Percentiles rank a stretch among this genome's conserved stretches.
Conservation (phyloP, 2,113 vertebrate species). For the Channa argus region DNA sequence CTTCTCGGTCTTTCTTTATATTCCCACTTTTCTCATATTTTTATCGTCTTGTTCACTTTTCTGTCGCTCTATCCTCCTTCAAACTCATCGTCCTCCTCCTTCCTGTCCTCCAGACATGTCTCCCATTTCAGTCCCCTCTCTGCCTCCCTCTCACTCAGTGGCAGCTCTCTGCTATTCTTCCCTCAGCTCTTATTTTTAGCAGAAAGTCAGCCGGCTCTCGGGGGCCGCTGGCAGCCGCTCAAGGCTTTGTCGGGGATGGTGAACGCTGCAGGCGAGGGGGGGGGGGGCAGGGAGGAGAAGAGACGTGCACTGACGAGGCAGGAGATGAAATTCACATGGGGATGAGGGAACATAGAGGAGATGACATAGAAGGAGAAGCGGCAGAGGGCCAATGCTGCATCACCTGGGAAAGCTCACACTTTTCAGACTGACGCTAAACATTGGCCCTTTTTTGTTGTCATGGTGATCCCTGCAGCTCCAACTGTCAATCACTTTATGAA, state of each 20-base stretch:
- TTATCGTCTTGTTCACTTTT: background rate
- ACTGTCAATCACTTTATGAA: slow-evolving; percentile 40
- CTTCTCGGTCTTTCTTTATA: background rate
- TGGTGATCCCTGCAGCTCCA: slow-evolving; percentile 35
- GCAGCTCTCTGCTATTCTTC: slow-evolving; percentile 44
- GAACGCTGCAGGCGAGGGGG: slow-evolving; percentile 35
- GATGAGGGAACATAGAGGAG: slow-evolving; percentile 17
- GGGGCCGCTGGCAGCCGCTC: slow-evolving; percentile 66
- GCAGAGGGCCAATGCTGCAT: background rate
- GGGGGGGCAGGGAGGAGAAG: background rate
- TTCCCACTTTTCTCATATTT: background rate
- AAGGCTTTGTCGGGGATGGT: slow-evolving; percentile 62
- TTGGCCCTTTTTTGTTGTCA: slow-evolving; percentile 32
- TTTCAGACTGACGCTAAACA: slow-evolving; percentile 37
- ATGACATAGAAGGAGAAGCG: slow-evolving; percentile 7
- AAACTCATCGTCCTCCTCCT: background rate
- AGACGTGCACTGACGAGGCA: slow-evolving; percentile 16
- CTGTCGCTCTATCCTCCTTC: background rate
- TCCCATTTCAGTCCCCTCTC: slow-evolving; percentile 14
- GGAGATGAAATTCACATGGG: slow-evolving; percentile 34
- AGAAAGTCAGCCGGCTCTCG: slow-evolving; percentile 61
- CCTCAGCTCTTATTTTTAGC: slow-evolving; percentile 68
- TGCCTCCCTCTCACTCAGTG: slow-evolving; percentile 18
- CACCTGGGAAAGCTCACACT: slow-evolving; percentile 36
- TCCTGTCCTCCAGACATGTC: background rate